These are phyloP conservation scores for Crioceris asparagi DNA, from an alignment of 2,888 invertebrate genomes.

Conservation along the genomic window DNA sequence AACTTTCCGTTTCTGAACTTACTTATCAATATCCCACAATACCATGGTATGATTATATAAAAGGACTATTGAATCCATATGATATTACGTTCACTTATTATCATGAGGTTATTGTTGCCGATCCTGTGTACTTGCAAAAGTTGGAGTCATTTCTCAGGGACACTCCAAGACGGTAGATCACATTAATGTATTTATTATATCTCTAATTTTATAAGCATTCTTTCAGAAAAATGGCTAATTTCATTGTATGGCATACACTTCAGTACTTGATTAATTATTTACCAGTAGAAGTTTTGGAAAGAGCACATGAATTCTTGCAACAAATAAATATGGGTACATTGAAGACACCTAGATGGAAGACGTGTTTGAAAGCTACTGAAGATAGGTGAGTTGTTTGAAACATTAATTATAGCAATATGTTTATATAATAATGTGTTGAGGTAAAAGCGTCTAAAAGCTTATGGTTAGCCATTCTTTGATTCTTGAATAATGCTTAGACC, in stretches of 20 bases:
- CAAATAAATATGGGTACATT: constrained; percentile 21
- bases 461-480: no score
- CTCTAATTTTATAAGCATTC: background rate
- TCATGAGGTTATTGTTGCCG: constrained; percentile 28
- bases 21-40: constrained; percentile 37
- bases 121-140: constrained; percentile 28
- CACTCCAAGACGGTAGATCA: constrained; percentile 29
- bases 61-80: constrained; percentile 26
- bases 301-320: constrained; percentile 23
- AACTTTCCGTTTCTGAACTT: constrained; percentile 36
- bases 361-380: constrained; percentile 22
- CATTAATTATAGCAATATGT: no score
- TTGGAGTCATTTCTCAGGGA: constrained; percentile 25
- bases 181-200: background rate
- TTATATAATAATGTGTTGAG: no score
- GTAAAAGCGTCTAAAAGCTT: no score
- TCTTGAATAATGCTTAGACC: no score
- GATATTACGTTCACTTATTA: constrained; percentile 26
- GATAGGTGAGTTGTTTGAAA: constrained; percentile 19
- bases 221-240: constrained; percentile 32
- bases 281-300: constrained; percentile 25
- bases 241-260: constrained; percentile 31
- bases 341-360: constrained; percentile 24
- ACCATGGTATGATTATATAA: constrained; percentile 32
- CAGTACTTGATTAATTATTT: constrained; percentile 28